Percentiles rank a stretch among this genome's conserved stretches.
phyloP scores from a whole-genome alignment of 2,113 vertebrate species.

The Zosterops borbonicus region DNA sequence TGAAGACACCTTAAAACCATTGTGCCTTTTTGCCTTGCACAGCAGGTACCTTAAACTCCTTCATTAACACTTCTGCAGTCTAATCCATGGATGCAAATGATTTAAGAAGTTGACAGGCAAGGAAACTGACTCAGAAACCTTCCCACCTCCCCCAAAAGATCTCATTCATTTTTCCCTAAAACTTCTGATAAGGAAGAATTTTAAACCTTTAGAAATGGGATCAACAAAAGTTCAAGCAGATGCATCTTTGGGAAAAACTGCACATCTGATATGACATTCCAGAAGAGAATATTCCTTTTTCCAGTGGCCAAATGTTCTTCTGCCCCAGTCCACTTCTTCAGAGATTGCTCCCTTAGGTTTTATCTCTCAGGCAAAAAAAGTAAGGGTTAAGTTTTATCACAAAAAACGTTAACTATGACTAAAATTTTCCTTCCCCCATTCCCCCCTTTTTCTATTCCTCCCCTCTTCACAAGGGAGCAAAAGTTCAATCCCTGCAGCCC shows the following conservation, averaged over 20 bases:
- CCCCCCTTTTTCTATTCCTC: fast-evolving
- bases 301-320: background rate
- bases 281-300: background rate
- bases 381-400: background rate
- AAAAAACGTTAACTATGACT: background rate
- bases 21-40: background rate
- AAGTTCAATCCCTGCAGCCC: background rate
- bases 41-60: background rate
- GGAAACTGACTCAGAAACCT: background rate
- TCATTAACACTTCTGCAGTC: background rate
- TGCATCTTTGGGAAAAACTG: background rate
- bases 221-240: background rate
- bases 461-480: background rate
- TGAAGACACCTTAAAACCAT: background rate
- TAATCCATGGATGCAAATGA: background rate
- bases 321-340: background rate
- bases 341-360: background rate
- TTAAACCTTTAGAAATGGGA: background rate
- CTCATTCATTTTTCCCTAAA: background rate
- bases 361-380: background rate
- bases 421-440: background rate
- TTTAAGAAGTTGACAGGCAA: background rate
- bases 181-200: background rate
- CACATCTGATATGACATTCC: background rate
- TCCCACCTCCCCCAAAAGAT: background rate